Percentiles rank a stretch among this genome's conserved stretches.
Conservation (phyloP, 2,113 vertebrate genomes). For the Prochilodus magdalenae region DNA sequence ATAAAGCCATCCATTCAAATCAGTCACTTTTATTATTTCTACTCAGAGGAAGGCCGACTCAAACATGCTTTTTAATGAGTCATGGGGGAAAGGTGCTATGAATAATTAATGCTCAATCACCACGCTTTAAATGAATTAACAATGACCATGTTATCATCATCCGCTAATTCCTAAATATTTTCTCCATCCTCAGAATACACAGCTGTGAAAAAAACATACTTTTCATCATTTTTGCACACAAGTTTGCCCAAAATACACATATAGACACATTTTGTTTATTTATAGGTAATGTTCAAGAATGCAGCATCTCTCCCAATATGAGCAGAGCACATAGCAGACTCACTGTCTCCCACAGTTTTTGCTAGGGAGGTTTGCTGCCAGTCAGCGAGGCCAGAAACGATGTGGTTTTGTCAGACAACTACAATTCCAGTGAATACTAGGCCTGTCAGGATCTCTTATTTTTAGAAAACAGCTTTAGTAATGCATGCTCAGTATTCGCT, state of each 20-base stretch:
- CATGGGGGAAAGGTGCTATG: conserved; percentile 78
- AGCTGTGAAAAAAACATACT: not conserved
- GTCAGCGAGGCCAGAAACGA: no score
- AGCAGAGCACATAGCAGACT: no score
- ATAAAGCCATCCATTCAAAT: conserved; percentile 57
- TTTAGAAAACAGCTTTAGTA: no score
- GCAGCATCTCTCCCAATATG: no score
- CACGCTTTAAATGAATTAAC: conserved; percentile 74
- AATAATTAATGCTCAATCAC: conserved; percentile 82
- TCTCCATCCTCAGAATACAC: conserved; percentile 16
- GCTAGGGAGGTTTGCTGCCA: no score
- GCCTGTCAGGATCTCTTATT: no score
- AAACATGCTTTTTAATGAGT: conserved; percentile 73
- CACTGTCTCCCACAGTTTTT: no score
- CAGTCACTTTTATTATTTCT: conserved; percentile 58
- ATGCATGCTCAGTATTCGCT: no score
- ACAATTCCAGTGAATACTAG: no score
- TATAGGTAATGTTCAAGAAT: no score
- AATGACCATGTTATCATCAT: conserved; percentile 49
- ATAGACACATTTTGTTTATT: no score
- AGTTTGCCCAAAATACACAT: not conserved
- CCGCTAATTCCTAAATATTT: conserved; percentile 23
- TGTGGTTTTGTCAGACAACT: no score
- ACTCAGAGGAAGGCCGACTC: conserved; percentile 62
- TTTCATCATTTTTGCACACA: not conserved